Evolutionary conservation across 2,113 vertebrate genomes (phyloP).

Genomic region (Pungitius pungitius): DNA sequence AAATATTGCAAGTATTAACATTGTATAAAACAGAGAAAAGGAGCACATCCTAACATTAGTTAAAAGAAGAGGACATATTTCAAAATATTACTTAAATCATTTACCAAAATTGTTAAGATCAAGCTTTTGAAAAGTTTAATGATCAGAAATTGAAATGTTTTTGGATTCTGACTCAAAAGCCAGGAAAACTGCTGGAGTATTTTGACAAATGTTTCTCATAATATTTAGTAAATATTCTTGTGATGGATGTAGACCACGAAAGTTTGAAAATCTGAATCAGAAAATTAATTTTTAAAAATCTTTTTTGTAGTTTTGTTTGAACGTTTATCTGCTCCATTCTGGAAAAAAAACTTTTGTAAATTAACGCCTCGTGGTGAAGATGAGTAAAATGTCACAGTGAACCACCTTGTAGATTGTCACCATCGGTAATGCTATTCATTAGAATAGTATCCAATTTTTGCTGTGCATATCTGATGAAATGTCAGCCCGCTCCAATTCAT

Average conservation of each 20-base stretch:
- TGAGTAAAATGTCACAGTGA: conserved; percentile 58
- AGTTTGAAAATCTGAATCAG: neutral
- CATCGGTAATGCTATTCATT: conserved; percentile 50
- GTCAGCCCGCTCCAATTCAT: conserved; percentile 68
- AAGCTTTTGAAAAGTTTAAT: neutral
- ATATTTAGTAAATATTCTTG: neutral
- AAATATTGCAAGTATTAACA: neutral
- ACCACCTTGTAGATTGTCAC: conserved; percentile 39
- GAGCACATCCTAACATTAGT: neutral
- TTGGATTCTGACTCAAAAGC: conserved; percentile 4
- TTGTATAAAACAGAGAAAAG: neutral
- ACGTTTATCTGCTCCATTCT: neutral
- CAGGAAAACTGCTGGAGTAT: neutral
- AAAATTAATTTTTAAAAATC: neutral
- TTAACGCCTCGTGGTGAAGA: conserved; percentile 32
- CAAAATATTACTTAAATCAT: neutral
- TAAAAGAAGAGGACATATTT: neutral
- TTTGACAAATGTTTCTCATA: neutral
- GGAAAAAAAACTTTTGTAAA: no score
- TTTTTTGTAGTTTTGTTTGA: neutral
- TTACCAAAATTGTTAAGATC: neutral
- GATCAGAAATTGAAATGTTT: neutral
- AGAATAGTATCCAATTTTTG: conserved; percentile 52
- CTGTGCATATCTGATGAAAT: conserved; percentile 62
- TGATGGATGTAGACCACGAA: neutral